Evolutionary conservation across 2,888 invertebrate species (phyloP).

Genomic region (Ormyrus thymus): DNA sequence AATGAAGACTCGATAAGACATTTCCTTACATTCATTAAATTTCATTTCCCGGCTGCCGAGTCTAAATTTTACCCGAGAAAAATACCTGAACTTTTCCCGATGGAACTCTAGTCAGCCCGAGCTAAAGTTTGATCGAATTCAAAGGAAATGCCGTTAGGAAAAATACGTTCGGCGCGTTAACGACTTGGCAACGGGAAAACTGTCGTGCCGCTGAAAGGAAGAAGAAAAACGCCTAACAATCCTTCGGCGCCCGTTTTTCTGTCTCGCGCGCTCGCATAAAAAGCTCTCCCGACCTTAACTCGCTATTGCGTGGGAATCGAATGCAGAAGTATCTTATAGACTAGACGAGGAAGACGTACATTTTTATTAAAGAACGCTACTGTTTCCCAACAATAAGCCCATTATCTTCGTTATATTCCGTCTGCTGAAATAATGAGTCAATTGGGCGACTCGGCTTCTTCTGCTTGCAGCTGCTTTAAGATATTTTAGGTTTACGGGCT

Average conservation of each 20-base stretch:
- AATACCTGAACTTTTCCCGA: too few relatives aligned
- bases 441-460: constrained; percentile 24
- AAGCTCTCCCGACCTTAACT: constrained; percentile 5
- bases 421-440: constrained; percentile 33
- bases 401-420: constrained; percentile 23
- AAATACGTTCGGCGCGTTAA: background rate
- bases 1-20: too few relatives aligned
- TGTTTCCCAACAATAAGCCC: constrained; percentile 36
- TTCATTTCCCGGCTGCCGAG: too few relatives aligned
- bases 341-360: background rate
- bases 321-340: constrained; percentile 11
- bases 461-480: background rate
- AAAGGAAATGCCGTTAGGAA: background rate
- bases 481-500: background rate
- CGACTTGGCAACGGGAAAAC: constrained; percentile 12
- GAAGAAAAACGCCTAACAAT: constrained; percentile 31
- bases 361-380: background rate
- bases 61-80: too few relatives aligned
- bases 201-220: constrained; percentile 7
- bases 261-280: background rate
- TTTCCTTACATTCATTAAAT: too few relatives aligned
- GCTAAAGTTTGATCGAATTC: background rate
- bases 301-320: constrained; percentile 41
- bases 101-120: too few relatives aligned
- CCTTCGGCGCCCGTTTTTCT: constrained; percentile 8